Base-by-base conservation (phyloP, 2,113 vertebrate genomes). In the Apteryx mantelli region DNA sequence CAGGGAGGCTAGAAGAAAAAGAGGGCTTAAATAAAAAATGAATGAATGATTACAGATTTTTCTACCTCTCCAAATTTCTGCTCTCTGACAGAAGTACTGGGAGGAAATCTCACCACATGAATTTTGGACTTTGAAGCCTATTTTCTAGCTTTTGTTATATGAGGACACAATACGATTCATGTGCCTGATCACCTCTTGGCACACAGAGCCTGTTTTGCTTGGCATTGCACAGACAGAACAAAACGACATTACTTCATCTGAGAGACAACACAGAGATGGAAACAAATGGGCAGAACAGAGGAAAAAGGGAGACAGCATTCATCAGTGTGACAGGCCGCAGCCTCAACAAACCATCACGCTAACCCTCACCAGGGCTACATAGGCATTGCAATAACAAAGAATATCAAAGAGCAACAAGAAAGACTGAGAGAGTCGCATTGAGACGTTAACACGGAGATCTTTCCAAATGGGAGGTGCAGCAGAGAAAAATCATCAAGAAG, bases 311-410 rank as follows among this genome's bases (percentile, higher is more conserved):
- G 66, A 55, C 32, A 26, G 52, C 84, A 89, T 94, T 63, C 12
- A 5, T 96, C 91, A 93, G 71, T 3, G 10, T 73, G 89, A 95
- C 95, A 96, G 85, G 87, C 63, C 89, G 89, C 53, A 63, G 84
- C 11, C 78, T 89, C 87, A 89, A 87, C 93, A 96, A 91, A 91
- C 26, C 73, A 52, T 46, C 46, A 38, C 70, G 48, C 19, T 64
- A 55, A 21, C 73, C 53, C 11, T 6, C 60, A 69, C 63, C 88
- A 97, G 30, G 88, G 86, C 20, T 56, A 6, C 0, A 55, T 42
- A 61, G 44, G 58, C 79, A 91, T 48, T 68, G 24, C 76, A 84
- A 15, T 30, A 50, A 84, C 60, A 40, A 73, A 58, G 19, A 85
- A 9, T 55, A 86, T 46, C 60, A 32, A 66, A 50, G 48, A 70